Evolutionary conservation across 2,113 vertebrate species (phyloP).

Genomic region (Motacilla alba): DNA sequence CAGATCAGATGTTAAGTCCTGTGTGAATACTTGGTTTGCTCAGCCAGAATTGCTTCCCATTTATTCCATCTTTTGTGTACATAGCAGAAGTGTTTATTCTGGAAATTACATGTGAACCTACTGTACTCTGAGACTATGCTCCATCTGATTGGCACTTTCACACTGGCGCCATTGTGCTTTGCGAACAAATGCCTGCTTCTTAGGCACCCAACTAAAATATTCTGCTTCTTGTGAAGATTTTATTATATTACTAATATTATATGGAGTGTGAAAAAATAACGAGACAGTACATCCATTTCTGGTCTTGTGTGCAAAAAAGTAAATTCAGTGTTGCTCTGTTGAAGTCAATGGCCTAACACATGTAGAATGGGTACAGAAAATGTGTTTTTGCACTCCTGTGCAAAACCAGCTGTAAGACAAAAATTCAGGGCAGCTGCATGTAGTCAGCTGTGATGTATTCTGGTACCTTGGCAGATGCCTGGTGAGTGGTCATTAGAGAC

Average conservation of each 20-base stretch:
- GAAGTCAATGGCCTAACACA: neutral
- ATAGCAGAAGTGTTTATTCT: slow-evolving; percentile 57
- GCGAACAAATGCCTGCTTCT: slow-evolving; percentile 38
- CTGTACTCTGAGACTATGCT: neutral
- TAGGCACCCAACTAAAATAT: slow-evolving; percentile 45
- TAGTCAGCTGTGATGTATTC: neutral
- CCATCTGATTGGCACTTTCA: slow-evolving; percentile 44
- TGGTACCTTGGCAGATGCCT: neutral
- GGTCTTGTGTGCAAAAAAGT: neutral
- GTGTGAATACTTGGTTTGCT: slow-evolving; percentile 28
- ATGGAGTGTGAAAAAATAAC: neutral
- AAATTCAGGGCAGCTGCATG: neutral
- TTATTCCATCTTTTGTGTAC: slow-evolving; percentile 54
- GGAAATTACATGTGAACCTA: slow-evolving; percentile 49
- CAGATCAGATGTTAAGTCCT: slow-evolving; percentile 49
- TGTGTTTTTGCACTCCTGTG: neutral
- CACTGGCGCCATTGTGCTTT: slow-evolving; percentile 44
- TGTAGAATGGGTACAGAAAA: neutral
- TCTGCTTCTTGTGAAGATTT: slow-evolving; percentile 32
- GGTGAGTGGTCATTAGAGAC: neutral
- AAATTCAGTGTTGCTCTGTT: neutral
- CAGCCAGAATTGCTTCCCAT: slow-evolving; percentile 44
- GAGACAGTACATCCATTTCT: neutral
- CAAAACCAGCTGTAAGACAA: neutral
- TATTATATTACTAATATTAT: slow-evolving; percentile 12